Conservation (phyloP, 1,140 invertebrate species). For the Zophobas atratus region DNA sequence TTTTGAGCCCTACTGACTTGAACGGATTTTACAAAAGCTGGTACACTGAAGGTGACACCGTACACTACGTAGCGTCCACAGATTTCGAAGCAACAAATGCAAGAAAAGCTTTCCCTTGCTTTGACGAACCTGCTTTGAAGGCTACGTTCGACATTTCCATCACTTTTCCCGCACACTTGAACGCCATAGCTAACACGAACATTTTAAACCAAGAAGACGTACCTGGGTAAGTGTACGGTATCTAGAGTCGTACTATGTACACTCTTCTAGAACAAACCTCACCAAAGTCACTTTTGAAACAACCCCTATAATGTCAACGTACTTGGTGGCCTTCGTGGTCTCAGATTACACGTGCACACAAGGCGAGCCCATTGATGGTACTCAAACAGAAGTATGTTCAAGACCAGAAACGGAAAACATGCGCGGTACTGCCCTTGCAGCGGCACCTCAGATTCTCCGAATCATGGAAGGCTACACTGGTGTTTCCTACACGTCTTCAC, state of each 20-base stretch:
- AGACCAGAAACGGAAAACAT: conserved; percentile 77
- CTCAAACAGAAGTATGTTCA: conserved; percentile 75
- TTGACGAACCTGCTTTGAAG: conserved; percentile 90
- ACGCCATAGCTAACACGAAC: conserved; percentile 71
- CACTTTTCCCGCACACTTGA: conserved; percentile 71
- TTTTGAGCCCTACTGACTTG: conserved; percentile 48
- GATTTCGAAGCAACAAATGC: conserved; percentile 88
- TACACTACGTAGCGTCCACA: conserved; percentile 74
- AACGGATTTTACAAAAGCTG: conserved; percentile 57
- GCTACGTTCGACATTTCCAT: conserved; percentile 81
- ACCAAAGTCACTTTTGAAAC: conserved; percentile 5
- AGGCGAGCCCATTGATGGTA: conserved; percentile 1
- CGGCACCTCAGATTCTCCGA: conserved; percentile 68
- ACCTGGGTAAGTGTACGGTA: too few relatives aligned
- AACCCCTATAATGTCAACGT: conserved; percentile 77
- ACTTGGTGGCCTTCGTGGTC: conserved; percentile 81
- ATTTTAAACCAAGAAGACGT: neutral
- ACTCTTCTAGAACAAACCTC: neutral
- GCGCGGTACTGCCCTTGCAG: conserved; percentile 72
- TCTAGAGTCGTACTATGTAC: too few relatives aligned
- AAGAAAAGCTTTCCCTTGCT: conserved; percentile 88
- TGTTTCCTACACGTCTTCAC: conserved; percentile 65
- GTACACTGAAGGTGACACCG: conserved; percentile 40
- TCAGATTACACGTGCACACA: conserved; percentile 49
- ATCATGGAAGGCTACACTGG: conserved; percentile 68